A percentile compares a stretch with the other conserved stretches of the same genome.
These are phyloP conservation scores for Agapornis roseicollis DNA, from an alignment of 2,113 vertebrate species.

Conservation along the genomic window DNA sequence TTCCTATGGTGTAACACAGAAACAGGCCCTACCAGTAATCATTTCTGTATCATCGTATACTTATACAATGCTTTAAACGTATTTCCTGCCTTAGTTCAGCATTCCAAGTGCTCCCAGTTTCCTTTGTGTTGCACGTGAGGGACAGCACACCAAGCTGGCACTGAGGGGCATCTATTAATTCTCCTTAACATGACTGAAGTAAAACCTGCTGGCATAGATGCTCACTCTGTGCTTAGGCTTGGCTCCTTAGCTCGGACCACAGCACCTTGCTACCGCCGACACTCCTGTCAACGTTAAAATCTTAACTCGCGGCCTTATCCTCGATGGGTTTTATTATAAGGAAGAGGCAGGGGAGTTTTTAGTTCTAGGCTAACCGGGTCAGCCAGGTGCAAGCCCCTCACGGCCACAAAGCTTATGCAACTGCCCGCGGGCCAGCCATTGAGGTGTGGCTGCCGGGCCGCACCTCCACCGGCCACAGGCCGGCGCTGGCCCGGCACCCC, in stretches of 20 bases:
- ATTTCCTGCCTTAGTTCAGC: constrained; percentile 19
- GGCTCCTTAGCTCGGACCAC: background rate
- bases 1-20: background rate
- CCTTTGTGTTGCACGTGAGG: background rate
- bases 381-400: background rate
- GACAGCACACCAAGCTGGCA: background rate
- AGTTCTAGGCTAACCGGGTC: background rate
- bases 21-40: background rate
- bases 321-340: background rate
- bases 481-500: background rate
- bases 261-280: accelerated
- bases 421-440: background rate
- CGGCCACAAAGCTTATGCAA: background rate
- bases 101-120: background rate
- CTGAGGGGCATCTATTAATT: background rate
- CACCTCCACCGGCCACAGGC: background rate
- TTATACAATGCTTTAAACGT: constrained; percentile 1
- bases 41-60: background rate
- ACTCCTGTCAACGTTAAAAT: accelerated
- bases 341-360: background rate
- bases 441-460: background rate
- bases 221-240: accelerated
- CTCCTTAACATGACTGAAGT: background rate
- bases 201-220: background rate
- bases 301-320: background rate